Base-by-base conservation (phyloP, 2,888 invertebrate species). In the Heteropelma amictum region DNA sequence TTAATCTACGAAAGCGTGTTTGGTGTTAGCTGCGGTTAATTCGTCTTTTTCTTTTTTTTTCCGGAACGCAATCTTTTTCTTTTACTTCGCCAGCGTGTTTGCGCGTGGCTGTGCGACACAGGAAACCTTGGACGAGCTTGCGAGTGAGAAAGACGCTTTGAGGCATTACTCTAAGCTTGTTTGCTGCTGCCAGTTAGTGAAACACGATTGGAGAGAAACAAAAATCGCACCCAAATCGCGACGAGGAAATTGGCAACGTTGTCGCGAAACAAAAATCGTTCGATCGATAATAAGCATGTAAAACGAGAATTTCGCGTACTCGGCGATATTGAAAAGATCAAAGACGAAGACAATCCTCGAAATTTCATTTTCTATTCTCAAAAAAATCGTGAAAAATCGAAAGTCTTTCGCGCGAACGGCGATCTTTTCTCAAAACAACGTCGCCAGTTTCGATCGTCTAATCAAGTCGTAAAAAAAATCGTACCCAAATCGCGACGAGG, bases 21-120 rank as follows among this genome's bases (percentile, higher is more conserved):
- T 56, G 12, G 54, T 67, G 56, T 67, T 70, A 70, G 61, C 28
- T 47, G 54, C 61, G 45, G 45, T 63, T 49, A 51, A 42, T 21
- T 12, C 49, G 35, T 33, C 35, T 47, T 35, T 35, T 19, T 21
- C 21, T 51, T 21, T 35, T 17, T 63, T 35, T 26, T 47, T 49
- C 49, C 63, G 28, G 23, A 3, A n/a, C n/a, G n/a, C n/a, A n/a
- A n/a, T n/a, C n/a, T n/a, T n/a, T n/a, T n/a, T n/a, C n/a, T n/a
- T n/a, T n/a, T n/a, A n/a, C n/a, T n/a, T n/a, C n/a, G n/a, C n/a
- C n/a, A n/a, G n/a, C n/a, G n/a, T n/a, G n/a, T n/a, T n/a, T n/a
- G n/a, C n/a, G n/a, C n/a, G n/a, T n/a, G n/a, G n/a, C n/a, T n/a
- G n/a, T n/a, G n/a, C n/a, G n/a, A n/a, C n/a, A n/a, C n/a, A 47